Conservation (phyloP, 2,888 invertebrate genomes). For the Trilocha varians region DNA sequence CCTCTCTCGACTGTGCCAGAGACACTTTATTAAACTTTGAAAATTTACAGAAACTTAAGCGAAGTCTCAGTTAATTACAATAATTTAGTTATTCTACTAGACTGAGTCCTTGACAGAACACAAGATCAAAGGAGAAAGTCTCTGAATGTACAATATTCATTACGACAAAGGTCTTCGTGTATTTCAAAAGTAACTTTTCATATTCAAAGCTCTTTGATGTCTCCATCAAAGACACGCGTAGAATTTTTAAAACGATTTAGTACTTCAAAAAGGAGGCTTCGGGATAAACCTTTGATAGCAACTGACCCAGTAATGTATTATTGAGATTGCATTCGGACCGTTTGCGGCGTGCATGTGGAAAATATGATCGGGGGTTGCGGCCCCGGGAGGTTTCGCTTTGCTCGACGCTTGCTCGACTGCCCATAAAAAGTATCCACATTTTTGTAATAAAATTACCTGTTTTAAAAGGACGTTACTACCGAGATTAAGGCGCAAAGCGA, state of each 20-base stretch:
- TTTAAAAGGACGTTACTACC: conserved; percentile 71
- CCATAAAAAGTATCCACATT: conserved; percentile 62
- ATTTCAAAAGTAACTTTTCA: conserved; percentile 6
- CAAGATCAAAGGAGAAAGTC: neutral
- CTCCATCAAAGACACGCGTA: conserved; percentile 39
- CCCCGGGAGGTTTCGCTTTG: conserved; percentile 14
- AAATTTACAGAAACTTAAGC: conserved; percentile 4
- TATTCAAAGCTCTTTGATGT: conserved; percentile 33
- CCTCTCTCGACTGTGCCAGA: neutral
- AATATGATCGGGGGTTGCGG: conserved; percentile 21
- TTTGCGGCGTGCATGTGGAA: conserved; percentile 33
- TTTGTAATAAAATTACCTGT: conserved; percentile 72
- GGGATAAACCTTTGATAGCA: conserved; percentile 54
- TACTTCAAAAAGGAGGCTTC: conserved; percentile 34
- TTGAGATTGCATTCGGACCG: conserved; percentile 49
- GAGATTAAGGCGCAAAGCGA: conserved; percentile 70
- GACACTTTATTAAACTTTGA: conserved; percentile 3
- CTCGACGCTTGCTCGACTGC: conserved; percentile 49
- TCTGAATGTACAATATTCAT: conserved; percentile 3
- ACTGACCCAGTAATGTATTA: conserved; percentile 41
- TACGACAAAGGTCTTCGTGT: conserved; percentile 7
- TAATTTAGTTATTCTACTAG: neutral
- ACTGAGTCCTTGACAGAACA: neutral
- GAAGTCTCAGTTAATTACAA: neutral
- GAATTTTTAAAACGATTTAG: conserved; percentile 41